Base-by-base conservation (phyloP, 1,140 invertebrate species). In the Drosophila nikananu region DNA sequence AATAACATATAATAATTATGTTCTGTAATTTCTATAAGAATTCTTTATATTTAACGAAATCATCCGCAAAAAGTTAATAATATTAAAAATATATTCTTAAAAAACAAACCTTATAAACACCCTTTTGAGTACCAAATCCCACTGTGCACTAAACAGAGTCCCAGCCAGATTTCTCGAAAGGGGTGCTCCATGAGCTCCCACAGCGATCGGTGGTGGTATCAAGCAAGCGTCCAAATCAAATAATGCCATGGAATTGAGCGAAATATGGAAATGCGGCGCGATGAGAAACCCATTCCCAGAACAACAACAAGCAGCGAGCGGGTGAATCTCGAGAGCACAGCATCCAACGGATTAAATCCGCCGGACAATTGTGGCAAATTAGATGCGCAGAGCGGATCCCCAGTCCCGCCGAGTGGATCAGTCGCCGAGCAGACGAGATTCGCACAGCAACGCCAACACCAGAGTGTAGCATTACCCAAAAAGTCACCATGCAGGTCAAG, bases 401-500 rank as follows among this genome's bases (percentile, higher is more conserved):
- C 48, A 63, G 25, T 51, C 41, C 62, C 35, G 35, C 52, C 52
- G 35, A 55, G 68, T 68, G 75, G 41, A 52, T 89, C 78, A 90
- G 84, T 89, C 64, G 71, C 73, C 62, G 8, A 63, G 42, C 77
- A 89, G 77, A 87, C 83, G 84, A 89, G 83, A 81, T 75, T 90
- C 83, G 83, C 83, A 86, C 63, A 84, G 73, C 81, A 84, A 72
- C 80, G 58, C 70, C 41, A n/a, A n/a, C n/a, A 30, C 13, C 66
- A 70, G 32, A 70, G 23, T 46, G 30, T 17, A 66, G 60, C 23
- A 77, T 39, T 30, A 48, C 35, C 60, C 59, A 23, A 49, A 71
- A 49, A 71, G 67, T 48, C 63, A 92, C 89, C 67, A 92, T 92
- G 91, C 87, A 91, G 82, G 49, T 67, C 19, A 92, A 87, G 72